phyloP scores from a whole-genome alignment of 2,113 vertebrate genomes.

The Thalassoma bifasciatum region DNA sequence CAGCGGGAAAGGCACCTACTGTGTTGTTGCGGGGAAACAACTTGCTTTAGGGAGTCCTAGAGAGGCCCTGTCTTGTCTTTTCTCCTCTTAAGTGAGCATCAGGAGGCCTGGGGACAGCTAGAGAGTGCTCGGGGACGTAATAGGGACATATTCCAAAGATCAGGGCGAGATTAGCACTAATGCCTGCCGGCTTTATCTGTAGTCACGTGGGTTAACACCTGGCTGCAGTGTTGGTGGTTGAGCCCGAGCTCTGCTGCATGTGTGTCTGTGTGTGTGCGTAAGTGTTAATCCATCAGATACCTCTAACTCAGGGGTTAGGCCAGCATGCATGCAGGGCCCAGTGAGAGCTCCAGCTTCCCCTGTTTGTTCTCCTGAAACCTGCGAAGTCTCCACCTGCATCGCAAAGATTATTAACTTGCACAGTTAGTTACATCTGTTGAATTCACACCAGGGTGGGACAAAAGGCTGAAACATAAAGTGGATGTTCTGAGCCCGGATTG shows the following conservation, averaged over 20 bases:
- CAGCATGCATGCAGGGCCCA: conserved; percentile 34
- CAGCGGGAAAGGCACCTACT: conserved; percentile 69
- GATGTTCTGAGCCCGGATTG: conserved; percentile 68
- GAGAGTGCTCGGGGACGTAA: conserved; percentile 72
- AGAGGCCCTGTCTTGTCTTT: conserved; percentile 63
- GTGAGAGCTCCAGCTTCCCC: conserved; percentile 31
- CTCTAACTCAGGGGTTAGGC: conserved; percentile 63
- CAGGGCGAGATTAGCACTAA: conserved; percentile 84
- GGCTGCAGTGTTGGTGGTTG: conserved; percentile 71
- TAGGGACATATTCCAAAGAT: conserved; percentile 84
- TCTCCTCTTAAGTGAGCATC: conserved; percentile 68
- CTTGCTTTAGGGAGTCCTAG: conserved; percentile 53
- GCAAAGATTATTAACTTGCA: conserved; percentile 32
- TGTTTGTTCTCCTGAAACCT: conserved; percentile 18
- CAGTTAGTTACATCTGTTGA: conserved; percentile 16
- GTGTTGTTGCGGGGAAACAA: conserved; percentile 64
- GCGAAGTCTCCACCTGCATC: conserved; percentile 20
- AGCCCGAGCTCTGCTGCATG: conserved; percentile 54
- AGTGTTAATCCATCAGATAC: conserved; percentile 74
- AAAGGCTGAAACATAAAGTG: conserved; percentile 61
- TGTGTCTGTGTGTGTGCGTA: conserved; percentile 44
- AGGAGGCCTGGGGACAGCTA: conserved; percentile 69
- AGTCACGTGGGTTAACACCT: conserved; percentile 84
- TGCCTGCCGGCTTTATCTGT: conserved; percentile 82
- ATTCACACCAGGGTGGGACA: conserved; percentile 37